Evolutionary conservation across 2,113 vertebrate genomes (phyloP), one percentile per base, ranked within the genome.

Genomic region (Dasyprocta punctata): DNA sequence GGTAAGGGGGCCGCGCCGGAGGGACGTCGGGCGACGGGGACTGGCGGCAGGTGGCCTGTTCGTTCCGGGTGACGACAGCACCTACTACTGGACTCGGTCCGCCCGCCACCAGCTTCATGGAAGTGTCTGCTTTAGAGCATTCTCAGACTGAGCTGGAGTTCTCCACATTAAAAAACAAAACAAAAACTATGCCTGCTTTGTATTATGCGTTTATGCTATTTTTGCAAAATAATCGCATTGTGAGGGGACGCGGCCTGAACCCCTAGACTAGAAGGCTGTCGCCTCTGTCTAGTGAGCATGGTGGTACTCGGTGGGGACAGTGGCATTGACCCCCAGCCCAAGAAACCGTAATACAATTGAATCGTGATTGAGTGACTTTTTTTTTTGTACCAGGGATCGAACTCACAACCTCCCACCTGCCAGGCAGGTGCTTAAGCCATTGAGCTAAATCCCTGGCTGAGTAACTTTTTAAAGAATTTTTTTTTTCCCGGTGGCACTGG

Each of bases 1-100:
- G 99, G 99, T 99, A 99, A 90, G 97, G 26, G 36, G 9, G 4
- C 28, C 69, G 60, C 49, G 19, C 4, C 2, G 65, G 36, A 56
- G 4, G 36, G 12, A 12, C 28, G 58, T 17, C 26, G 67, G 47
- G 19, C 56, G 6, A 44, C 17, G 1, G 69, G 52, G 8, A 26
- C 41, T 1, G 47, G 58, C 13, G 0, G 63, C 30, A 17, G 75
- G 75, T 78, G 44, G 6, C 44, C 44, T 49, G 44, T 16, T 49
- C 47, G 4, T 16, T 4, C 13, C 12, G 11, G 44, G 33, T 47
- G 8, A 86, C 33, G 17, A 38, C n/a, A 13, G 41, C 12, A 2
- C 14, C 60, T 26, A 0, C 28, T 54, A 7, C 52, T 49, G 10
- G 3, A 73, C 17, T 41, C n/a, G 7, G 38, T 20, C 16, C 54